phyloP scores from a whole-genome alignment of 2,113 vertebrate genomes.

The Pao palembangensis region DNA sequence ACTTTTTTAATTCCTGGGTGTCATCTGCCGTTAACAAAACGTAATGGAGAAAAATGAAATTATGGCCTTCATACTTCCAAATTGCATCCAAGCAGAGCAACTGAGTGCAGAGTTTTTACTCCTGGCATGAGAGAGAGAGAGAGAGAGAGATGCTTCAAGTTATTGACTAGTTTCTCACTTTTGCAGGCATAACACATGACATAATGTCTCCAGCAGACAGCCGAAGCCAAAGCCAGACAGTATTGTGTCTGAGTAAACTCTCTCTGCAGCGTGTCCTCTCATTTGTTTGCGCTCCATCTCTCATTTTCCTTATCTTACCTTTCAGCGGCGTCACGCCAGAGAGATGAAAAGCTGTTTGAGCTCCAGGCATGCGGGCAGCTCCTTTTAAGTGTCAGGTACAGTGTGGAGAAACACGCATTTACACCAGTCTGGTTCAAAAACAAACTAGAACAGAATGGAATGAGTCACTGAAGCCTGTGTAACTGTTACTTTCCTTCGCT shows the following conservation, averaged over 20 bases:
- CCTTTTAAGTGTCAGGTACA: slow-evolving; percentile 25
- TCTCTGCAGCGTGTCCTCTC: slow-evolving; percentile 50
- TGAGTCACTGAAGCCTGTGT: background rate
- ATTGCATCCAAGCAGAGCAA: too few relatives aligned
- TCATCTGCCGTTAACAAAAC: too few relatives aligned
- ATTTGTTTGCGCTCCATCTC: slow-evolving; percentile 9
- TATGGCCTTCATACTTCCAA: too few relatives aligned
- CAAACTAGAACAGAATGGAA: slow-evolving; percentile 20
- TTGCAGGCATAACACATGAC: slow-evolving; percentile 48
- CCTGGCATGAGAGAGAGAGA: background rate
- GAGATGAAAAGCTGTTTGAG: slow-evolving; percentile 36
- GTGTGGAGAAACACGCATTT: slow-evolving; percentile 1
- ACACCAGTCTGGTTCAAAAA: slow-evolving; percentile 6
- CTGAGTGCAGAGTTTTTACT: background rate
- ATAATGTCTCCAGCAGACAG: slow-evolving; percentile 57
- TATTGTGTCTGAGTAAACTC: slow-evolving; percentile 47
- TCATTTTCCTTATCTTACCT: slow-evolving; percentile 22
- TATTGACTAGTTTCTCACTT: slow-evolving; percentile 57
- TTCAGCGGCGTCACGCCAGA: slow-evolving; percentile 5
- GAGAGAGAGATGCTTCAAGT: slow-evolving; percentile 23
- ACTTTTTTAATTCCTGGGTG: too few relatives aligned
- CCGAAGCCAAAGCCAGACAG: slow-evolving; percentile 41
- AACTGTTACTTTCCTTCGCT: background rate
- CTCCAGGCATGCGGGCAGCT: slow-evolving; percentile 33
- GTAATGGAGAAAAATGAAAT: too few relatives aligned